Evolutionary conservation across 2,797 vertebrate species (phyloP).

Genomic region (Myotis daubentonii): DNA sequence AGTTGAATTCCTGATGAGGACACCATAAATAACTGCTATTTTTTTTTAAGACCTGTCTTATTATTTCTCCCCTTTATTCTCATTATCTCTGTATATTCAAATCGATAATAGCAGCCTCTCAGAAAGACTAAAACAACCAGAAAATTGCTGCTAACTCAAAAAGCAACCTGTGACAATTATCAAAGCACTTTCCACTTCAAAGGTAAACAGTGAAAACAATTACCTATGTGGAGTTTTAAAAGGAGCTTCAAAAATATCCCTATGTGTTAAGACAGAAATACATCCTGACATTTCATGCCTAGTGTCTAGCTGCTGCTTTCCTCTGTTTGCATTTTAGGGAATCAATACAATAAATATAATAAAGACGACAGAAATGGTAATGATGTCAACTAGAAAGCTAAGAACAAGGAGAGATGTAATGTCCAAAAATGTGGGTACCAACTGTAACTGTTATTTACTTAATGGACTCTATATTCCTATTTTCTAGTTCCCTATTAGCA

Average conservation of each 20-base stretch:
- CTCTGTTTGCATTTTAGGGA: not conserved
- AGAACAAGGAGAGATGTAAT: not conserved
- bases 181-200: conserved; percentile 6
- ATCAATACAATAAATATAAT: not conserved
- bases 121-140: not conserved
- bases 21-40: not conserved
- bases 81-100: conserved; percentile 10
- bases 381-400: not conserved
- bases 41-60: not conserved
- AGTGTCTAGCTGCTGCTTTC: not conserved
- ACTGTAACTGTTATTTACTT: not conserved
- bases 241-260: conserved; percentile 26
- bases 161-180: not conserved
- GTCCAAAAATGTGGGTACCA: not conserved
- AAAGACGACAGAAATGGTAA: not conserved
- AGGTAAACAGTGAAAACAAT: conserved; percentile 33
- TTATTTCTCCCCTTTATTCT: conserved; percentile 42
- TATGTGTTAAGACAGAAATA: not conserved
- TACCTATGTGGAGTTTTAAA: not conserved
- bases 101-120: not conserved
- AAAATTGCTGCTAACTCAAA: conserved; percentile 30
- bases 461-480: not conserved
- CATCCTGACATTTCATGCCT: not conserved
- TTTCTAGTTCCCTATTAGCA: not conserved
- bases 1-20: conserved; percentile 28